Base-by-base conservation (phyloP, 2,113 vertebrate species). In the Vicugna pacos region DNA sequence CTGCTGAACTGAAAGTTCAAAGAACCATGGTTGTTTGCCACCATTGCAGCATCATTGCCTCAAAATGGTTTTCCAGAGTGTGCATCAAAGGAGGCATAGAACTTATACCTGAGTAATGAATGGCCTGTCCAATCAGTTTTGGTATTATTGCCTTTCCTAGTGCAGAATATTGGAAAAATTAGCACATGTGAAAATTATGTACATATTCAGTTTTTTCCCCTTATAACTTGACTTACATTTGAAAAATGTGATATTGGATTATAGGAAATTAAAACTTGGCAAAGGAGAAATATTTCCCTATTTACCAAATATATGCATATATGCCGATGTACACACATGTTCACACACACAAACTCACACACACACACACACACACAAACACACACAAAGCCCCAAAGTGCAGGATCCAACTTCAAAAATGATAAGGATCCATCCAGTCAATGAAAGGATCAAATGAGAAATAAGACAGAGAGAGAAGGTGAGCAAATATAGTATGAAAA, bases 61-160 rank as follows among this genome's bases (percentile, higher is more conserved):
- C 64, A 84, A n/a, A 93, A 84, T 58, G 22, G 6, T 58, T 91
- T 95, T 91, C 30, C 46, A 76, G 64, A 72, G 85, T 62, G 16
- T 72, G 28, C 69, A 76, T 95, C 58, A 80, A 89, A 77, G 72
- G 46, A 64, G 5, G 46, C 2, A 14, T n/a, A 79, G 56, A n/a
- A 52, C 38, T 81, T 62, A 48, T 11, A 30, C 42, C 26, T 65
- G 54, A 92, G 26, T 52, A 64, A 50, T n/a, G 52, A 89, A 89
- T 70, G 30, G 6, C 2, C 9, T 16, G 38, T 81, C 77, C 32
- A 48, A 22, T 8, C 65, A 75, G 17, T 67, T 79, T 70, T 91
- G 8, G 2, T 95, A 76, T 52, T 52, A 64, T 73, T 95, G 17
- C 19, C 72, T 72, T 88, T 95, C 46, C 38, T 69, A 81, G n/a